Evolutionary conservation across 2,113 vertebrate genomes (phyloP), one percentile per base, ranked within the genome.

Genomic region (Tyrannus savana): DNA sequence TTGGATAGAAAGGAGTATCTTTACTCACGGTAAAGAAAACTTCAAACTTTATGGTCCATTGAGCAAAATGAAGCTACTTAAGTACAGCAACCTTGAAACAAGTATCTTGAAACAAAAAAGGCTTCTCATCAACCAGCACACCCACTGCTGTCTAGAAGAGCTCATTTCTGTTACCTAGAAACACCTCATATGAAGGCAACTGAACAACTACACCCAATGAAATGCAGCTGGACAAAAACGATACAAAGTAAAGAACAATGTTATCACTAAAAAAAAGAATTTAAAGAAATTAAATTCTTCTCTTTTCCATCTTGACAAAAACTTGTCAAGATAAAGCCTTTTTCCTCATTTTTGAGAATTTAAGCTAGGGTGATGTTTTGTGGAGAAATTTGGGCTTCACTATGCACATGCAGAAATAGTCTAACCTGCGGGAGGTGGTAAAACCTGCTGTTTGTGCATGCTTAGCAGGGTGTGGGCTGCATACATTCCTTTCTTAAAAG

Each of bases 221-320:
- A 68, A 62, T 50, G 24, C 28, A 68, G 23, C 0, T 41, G 31
- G 44, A 47, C 1, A 1, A 62, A 79, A 90, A 5, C 0, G 2
- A 37, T 23, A 25, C 31, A 19, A 44, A 64, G 24, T 58, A 31
- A 93, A 90, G 35, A 56, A 35, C 46, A 72, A n/a, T 8, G 2
- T 64, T 42, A 83, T 31, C 21, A 44, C 6, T 53, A 27, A 10
- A 9, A 4, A 24, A 44, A 44, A 28, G 33, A 37, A 30, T 5
- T 47, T 47, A 0, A 22, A 56, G 30, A 33, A 33, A 56, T 33
- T 33, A 56, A 42, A 42, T 37, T 87, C 13, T 69, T 56, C 22
- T 39, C 44, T 85, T 79, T 64, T 31, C 27, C 14, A 10, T 42
- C 55, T 67, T 63, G 80, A 59, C 10, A 64, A 58, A 86, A 81